phyloP scores from a whole-genome alignment of 2,113 vertebrate genomes.

The Clarias macrocephalus region DNA sequence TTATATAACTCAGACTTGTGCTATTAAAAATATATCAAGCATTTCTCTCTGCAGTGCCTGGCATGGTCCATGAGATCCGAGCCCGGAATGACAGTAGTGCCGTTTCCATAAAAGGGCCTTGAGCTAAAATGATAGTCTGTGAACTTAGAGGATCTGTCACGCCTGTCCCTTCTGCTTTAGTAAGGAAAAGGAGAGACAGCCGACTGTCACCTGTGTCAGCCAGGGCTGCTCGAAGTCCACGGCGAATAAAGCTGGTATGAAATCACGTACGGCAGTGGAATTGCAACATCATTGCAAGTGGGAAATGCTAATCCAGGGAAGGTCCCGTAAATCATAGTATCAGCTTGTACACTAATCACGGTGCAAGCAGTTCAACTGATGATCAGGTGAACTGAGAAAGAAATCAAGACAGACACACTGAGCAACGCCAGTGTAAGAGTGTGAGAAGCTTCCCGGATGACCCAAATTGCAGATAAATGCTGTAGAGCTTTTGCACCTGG shows the following conservation, averaged over 20 bases:
- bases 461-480: slow-evolving; percentile 29
- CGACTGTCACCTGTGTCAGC: slow-evolving; percentile 46
- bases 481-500: background rate
- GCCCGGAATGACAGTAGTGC: slow-evolving; percentile 23
- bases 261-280: slow-evolving; percentile 44
- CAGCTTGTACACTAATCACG: slow-evolving; percentile 47
- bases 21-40: slow-evolving; percentile 31
- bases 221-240: slow-evolving; percentile 28
- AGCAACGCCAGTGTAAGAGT: background rate
- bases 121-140: slow-evolving; percentile 41
- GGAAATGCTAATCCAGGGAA: slow-evolving; percentile 45
- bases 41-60: slow-evolving; percentile 4
- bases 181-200: slow-evolving; percentile 32
- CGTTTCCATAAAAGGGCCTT: slow-evolving; percentile 21
- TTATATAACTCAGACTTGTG: slow-evolving; percentile 6
- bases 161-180: slow-evolving; percentile 30
- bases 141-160: slow-evolving; percentile 36
- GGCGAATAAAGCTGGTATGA: slow-evolving; percentile 39
- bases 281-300: slow-evolving; percentile 41
- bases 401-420: background rate
- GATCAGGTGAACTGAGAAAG: slow-evolving; percentile 35
- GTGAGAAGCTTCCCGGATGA: slow-evolving; percentile 1
- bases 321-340: slow-evolving; percentile 40
- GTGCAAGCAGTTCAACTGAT: slow-evolving; percentile 25
- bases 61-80: slow-evolving; percentile 8